These are phyloP conservation scores for Capitella teleta DNA, from an alignment of 1,140 invertebrate species.

Conservation along the genomic window DNA sequence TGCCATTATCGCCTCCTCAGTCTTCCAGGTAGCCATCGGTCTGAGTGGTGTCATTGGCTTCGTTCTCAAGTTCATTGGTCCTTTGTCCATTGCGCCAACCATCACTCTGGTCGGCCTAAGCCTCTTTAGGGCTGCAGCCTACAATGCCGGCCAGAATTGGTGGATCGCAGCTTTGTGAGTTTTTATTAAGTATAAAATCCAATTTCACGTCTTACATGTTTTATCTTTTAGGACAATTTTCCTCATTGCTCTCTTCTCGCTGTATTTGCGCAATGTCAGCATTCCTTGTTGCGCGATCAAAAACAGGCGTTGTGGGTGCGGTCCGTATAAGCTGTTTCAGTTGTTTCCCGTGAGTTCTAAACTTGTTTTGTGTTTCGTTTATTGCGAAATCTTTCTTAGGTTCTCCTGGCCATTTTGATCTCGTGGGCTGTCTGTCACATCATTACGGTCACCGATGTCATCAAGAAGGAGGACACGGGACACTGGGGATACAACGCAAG, in stretches of 20 bases:
- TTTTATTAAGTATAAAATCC: neutral
- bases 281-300: slow-evolving; percentile 1
- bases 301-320: slow-evolving; percentile 15
- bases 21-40: slow-evolving; percentile 30
- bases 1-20: slow-evolving; percentile 25
- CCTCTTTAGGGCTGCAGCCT: slow-evolving; percentile 50
- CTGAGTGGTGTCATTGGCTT: slow-evolving; percentile 58
- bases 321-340: slow-evolving; percentile 13
- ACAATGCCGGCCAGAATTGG: slow-evolving; percentile 65
- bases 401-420: neutral
- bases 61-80: slow-evolving; percentile 12
- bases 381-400: neutral
- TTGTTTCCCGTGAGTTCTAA: slow-evolving; percentile 8
- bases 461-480: slow-evolving; percentile 7
- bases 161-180: slow-evolving; percentile 55
- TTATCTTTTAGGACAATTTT: slow-evolving; percentile 8
- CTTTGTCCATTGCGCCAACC: slow-evolving; percentile 7
- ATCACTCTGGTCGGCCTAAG: slow-evolving; percentile 6
- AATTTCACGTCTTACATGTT: neutral
- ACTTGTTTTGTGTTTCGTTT: neutral
- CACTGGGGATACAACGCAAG: neutral
- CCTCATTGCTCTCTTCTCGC: slow-evolving; percentile 11
- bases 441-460: neutral
- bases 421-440: neutral
- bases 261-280: slow-evolving; percentile 6